phyloP scores from a whole-genome alignment of 2,888 invertebrate genomes.

The Cryptocheilus praepositus region DNA sequence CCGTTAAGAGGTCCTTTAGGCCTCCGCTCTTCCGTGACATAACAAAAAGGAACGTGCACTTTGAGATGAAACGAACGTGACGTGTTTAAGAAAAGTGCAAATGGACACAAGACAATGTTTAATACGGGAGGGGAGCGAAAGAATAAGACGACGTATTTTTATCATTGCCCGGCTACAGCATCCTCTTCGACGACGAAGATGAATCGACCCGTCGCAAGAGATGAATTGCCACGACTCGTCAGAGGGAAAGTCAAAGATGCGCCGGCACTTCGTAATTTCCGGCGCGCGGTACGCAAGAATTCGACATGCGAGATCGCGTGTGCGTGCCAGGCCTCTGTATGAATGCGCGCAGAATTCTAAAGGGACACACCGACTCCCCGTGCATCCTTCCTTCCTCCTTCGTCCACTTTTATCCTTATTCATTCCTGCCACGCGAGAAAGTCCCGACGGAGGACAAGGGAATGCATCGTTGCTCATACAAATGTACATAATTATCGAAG shows the following conservation, averaged over 20 bases:
- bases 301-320: constrained; percentile 33
- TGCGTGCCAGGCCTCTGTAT: constrained; percentile 29
- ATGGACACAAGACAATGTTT: no score
- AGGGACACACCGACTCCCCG: constrained; percentile 25
- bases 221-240: constrained; percentile 40
- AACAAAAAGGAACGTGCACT: background rate
- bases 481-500: background rate
- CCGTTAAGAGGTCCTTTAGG: no score
- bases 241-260: constrained; percentile 31
- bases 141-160: constrained; percentile 28
- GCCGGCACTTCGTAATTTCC: constrained; percentile 34
- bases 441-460: constrained; percentile 2
- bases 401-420: constrained; percentile 14
- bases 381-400: constrained; percentile 30
- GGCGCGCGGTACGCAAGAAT: constrained; percentile 36
- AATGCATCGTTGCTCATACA: constrained; percentile 9
- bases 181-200: constrained; percentile 26
- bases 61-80: background rate
- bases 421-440: constrained; percentile 31
- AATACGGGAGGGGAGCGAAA: constrained; percentile 5
- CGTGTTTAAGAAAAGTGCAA: background rate
- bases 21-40: no score
- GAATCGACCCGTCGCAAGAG: constrained; percentile 38
- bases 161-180: constrained; percentile 2
- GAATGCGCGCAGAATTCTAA: constrained; percentile 42